These are phyloP conservation scores for Bombus terrestris DNA, from an alignment of 1,140 invertebrate species.

Conservation along the genomic window DNA sequence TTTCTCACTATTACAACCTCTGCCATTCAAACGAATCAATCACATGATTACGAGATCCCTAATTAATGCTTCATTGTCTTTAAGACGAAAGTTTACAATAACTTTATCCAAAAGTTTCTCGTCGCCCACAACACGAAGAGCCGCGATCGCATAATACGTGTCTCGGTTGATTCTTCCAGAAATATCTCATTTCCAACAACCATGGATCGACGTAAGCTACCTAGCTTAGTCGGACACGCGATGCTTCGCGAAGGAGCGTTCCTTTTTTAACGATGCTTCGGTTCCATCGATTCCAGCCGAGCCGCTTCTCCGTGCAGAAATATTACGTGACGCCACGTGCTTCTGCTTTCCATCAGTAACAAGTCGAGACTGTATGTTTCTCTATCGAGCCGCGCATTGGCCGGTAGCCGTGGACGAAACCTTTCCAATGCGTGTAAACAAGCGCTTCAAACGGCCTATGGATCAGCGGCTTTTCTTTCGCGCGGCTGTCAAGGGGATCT, in stretches of 20 bases:
- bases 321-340: conserved; percentile 13
- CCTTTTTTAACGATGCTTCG: background rate
- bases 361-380: conserved; percentile 54
- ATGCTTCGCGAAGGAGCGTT: background rate
- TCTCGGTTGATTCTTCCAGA: background rate
- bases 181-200: background rate
- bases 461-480: background rate
- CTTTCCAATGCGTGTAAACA: conserved; percentile 52
- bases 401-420: conserved; percentile 9
- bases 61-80: too few relatives aligned
- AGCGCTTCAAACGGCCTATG: conserved; percentile 30
- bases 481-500: conserved; percentile 9
- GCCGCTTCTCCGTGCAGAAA: conserved; percentile 1
- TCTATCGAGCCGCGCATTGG: conserved; percentile 28
- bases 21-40: too few relatives aligned
- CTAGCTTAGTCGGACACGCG: background rate
- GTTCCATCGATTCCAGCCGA: conserved; percentile 13
- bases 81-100: background rate
- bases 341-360: conserved; percentile 43
- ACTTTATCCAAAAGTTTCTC: background rate
- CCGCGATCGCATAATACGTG: background rate
- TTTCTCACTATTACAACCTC: accelerated
- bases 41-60: too few relatives aligned
- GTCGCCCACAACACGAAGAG: too few relatives aligned
- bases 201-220: background rate